Base-by-base conservation (phyloP, 2,888 invertebrate genomes). In the Exocentrus adspersus region DNA sequence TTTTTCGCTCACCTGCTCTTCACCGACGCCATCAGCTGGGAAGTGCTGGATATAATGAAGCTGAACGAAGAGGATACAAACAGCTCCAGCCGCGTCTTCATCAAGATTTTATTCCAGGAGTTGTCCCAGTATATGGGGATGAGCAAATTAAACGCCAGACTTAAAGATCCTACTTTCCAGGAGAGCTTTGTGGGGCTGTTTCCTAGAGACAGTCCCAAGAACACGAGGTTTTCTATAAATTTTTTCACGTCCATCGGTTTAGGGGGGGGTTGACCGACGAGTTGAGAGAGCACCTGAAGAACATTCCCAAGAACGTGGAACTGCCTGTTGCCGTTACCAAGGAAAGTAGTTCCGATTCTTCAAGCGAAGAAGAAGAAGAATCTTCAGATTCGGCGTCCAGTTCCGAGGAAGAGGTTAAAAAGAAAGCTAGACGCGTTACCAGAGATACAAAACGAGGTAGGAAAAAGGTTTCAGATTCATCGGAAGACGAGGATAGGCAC, bases 21-120 rank as follows among this genome's bases (percentile, higher is more conserved):
- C 76, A 97, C 98, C 0, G 98, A 99, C 82, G 96, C 98, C 0
- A 97, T 99, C 56, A 91, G 94, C 50, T 99, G 99, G 99, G 92
- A 93, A 81, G 96, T 95, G 0, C 81, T 99, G 68, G 89, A 91
- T 12, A 92, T 92, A 75, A 94, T 99, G 51, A 92, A 91, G 76
- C 82, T 99, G 53, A 98, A 96, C 75, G 98, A 99, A 83, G 95
- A 98, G 64, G 98, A 98, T 72, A 98, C 99, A 0, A 97, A 97
- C 0, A 97, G 97, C 71, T 97, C 98, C 0, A 96, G 97, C 79
- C 87, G 99, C 71, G 97, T 99, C 77, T 99, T 98, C 80, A 95
- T 99, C 61, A 99, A 99, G 85, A 97, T 97, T 70, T 84, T 99
- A 32, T 98, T 98, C 80, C 94, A 94, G 87, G 98, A 99, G 81